Base-by-base conservation (phyloP, 2,888 invertebrate species). In the Chesias legatella region DNA sequence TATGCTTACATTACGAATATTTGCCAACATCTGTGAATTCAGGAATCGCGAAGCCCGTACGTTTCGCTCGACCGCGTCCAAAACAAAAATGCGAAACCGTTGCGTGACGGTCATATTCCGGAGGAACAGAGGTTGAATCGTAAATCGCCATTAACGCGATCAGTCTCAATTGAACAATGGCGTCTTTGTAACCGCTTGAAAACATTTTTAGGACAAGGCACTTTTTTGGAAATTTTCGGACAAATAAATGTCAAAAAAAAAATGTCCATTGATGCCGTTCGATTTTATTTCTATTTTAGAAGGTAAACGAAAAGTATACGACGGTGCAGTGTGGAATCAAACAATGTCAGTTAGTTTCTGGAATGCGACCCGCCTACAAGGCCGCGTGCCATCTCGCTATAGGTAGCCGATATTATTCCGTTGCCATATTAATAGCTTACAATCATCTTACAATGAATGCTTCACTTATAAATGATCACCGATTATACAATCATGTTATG, bases 351-450 rank as follows among this genome's bases (percentile, higher is more conserved):
- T 73, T 75, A 79, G 78, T 74, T 70, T 76, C 69, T 71, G 84
- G 85, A 85, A 85, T 85, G 84, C 74, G 79, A 80, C 75, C 82
- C 82, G 80, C 77, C 81, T 77, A 81, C 84, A 81, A 81, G 80
- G 79, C 75, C 80, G 73, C 68, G 67, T 62, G 65, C 70, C 76
- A 66, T 71, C 73, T 64, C 60, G 57, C 45, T 46, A 56, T 59
- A 56, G 56, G 58, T 55, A 59, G 48, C 56, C 54, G 48, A 61
- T 61, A 62, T 56, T 58, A 56, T 60, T 54, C 46, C 58, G 48
- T 53, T 36, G 36, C 49, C 56, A 57, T 53, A 54, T 53, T 52
- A 45, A 48, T 51, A 51, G 51, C 38, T 26, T 42, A 51, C 49
- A 32, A 45, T 51, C 50, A 51, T 49, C 38, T 26, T 42, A 51